Conservation (phyloP, 2,888 invertebrate genomes). For the Eledone cirrhosa region DNA sequence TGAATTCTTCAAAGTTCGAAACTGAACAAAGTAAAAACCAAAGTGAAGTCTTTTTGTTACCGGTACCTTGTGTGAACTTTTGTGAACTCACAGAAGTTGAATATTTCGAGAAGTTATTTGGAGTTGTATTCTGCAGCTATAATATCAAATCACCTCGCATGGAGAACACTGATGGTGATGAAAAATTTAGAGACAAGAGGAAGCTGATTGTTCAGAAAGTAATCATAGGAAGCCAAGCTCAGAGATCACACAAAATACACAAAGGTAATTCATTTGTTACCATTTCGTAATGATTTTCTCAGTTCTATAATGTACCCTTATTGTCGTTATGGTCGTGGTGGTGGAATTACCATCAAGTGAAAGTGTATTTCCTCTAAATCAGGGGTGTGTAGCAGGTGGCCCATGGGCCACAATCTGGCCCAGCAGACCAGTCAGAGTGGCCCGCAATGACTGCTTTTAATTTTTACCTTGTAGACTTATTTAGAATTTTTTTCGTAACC, state of each 20-base stretch:
- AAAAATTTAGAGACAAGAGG: constrained; percentile 43
- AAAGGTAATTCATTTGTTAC: constrained; percentile 43
- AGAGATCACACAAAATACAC: constrained; percentile 48
- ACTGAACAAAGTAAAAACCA: background rate
- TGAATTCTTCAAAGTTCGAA: background rate
- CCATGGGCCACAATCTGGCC: too few species aligned
- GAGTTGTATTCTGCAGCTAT: constrained; percentile 52
- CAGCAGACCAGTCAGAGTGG: too few species aligned
- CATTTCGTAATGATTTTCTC: background rate
- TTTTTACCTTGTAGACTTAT: too few species aligned
- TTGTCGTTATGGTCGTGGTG: too few species aligned
- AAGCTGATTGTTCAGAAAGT: constrained; percentile 57
- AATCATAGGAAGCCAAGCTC: constrained; percentile 46
- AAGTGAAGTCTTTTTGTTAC: background rate
- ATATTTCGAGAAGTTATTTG: constrained; percentile 54
- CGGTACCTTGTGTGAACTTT: background rate
- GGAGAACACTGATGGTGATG: constrained; percentile 32
- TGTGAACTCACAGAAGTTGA: constrained; percentile 44
- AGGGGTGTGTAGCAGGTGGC: too few species aligned
- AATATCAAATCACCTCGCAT: constrained; percentile 40
- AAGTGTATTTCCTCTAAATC: too few species aligned
- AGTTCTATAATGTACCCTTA: too few species aligned
- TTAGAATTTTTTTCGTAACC: too few species aligned
- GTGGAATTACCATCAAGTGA: too few species aligned
- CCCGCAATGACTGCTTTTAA: too few species aligned